Base-by-base conservation (phyloP, 2,888 invertebrate species). In the Hydrotaea cyrtoneurina region DNA sequence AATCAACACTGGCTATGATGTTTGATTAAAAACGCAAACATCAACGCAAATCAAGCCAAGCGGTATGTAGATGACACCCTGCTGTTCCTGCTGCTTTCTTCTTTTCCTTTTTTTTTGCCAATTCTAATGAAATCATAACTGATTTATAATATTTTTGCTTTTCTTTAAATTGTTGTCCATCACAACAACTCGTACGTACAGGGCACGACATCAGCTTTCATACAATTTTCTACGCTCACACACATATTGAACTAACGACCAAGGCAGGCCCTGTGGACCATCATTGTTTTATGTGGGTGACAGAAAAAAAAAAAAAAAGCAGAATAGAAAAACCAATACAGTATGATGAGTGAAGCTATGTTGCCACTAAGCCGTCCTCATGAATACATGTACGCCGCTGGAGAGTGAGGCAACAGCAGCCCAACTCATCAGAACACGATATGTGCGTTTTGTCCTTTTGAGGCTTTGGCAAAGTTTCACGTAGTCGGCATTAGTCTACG, bases 1-100 rank as follows among this genome's bases (percentile, higher is more conserved):
- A 66, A 76, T 62, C 17, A 21, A 78, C 55, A 39, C 59, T 8
- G 62, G 69, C 71, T 76, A 71, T 75, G 78, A 71, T 85, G 77
- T 89, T 90, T 90, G 91, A 90, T 90, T 91, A 90, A 90, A 90
- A 90, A 90, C 88, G 88, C 90, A 90, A 90, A 90, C 90, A 90
- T 86, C 85, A n/a, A n/a, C n/a, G n/a, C n/a, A 81, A 83, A 80
- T 84, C 72, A 23, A 78, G 64, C 19, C 3, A 71, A 62, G 74
- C 71, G n/a, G 64, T 64, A 31, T 2, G 31, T 7, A 31, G 7
- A 2, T 31, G 7, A 7, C 31, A 31, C 2, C 31, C 31, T 31
- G 31, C 19, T 72, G 36, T 55, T 15, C 64, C 69, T 15, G 46
- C 43, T 55, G 55, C 50, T 43, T 19, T 46, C 7, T 43, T 50